Conservation (phyloP, 1,140 invertebrate species). For the Pogonognathellus flavescens region DNA sequence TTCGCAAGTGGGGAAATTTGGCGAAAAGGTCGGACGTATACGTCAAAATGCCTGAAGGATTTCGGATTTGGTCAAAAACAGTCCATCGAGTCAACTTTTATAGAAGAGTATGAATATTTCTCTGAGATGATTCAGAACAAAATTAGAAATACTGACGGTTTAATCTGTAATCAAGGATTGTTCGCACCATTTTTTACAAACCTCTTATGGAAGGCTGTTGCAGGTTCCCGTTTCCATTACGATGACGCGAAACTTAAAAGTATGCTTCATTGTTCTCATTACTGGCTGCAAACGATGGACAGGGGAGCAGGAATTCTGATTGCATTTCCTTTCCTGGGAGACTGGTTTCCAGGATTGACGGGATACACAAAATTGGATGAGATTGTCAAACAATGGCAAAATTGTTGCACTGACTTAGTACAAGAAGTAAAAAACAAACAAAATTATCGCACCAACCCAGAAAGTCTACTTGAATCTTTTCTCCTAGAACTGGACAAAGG, state of each 20-base stretch:
- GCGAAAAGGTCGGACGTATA: neutral
- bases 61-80: neutral
- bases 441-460: neutral
- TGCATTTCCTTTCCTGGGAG: slow-evolving; percentile 6
- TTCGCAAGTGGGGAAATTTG: slow-evolving; percentile 4
- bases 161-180: neutral
- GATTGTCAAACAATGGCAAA: neutral
- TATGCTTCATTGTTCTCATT: neutral
- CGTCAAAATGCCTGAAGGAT: neutral
- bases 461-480: neutral
- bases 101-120: neutral
- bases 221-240: neutral
- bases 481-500: neutral
- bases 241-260: neutral
- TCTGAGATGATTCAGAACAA: neutral
- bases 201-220: neutral
- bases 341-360: neutral
- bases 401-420: neutral
- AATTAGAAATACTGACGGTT: neutral
- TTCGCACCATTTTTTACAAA: neutral
- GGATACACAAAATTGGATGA: neutral
- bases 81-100: neutral
- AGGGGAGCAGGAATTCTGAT: neutral
- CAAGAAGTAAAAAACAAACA: neutral
- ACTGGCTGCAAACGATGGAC: neutral